Percentiles rank a stretch among this genome's conserved stretches.
These are phyloP conservation scores for Drosophila mauritiana DNA, from an alignment of 1,140 invertebrate genomes.

Conservation along the genomic window DNA sequence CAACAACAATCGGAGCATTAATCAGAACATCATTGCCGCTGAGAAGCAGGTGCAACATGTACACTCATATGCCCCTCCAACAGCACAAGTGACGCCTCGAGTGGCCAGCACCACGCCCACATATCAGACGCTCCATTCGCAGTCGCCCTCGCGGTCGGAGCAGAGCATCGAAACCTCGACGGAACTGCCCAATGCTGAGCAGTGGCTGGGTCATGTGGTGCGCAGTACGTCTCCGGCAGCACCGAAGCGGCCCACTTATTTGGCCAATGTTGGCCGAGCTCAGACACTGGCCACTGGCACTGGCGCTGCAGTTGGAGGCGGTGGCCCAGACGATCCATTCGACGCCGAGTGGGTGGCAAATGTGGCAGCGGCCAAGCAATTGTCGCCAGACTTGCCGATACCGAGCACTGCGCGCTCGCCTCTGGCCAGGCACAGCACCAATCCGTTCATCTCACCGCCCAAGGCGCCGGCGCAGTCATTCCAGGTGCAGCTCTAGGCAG, in stretches of 20 bases:
- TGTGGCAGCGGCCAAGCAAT: slow-evolving; percentile 75
- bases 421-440: slow-evolving; percentile 84
- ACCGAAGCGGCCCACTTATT: slow-evolving; percentile 86
- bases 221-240: slow-evolving; percentile 85
- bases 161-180: slow-evolving; percentile 20
- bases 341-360: slow-evolving; percentile 93
- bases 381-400: slow-evolving; percentile 73
- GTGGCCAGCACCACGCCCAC: slow-evolving; percentile 64
- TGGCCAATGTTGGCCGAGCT: slow-evolving; percentile 87
- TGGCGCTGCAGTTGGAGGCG: slow-evolving; percentile 45
- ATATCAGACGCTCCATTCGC: slow-evolving; percentile 53
- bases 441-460: slow-evolving; percentile 86
- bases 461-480: slow-evolving; percentile 87
- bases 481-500: slow-evolving; percentile 88
- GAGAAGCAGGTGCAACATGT: slow-evolving; percentile 74
- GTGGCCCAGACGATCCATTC: slow-evolving; percentile 89
- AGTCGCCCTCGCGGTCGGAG: slow-evolving; percentile 58
- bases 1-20: slow-evolving; percentile 86
- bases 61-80: slow-evolving; percentile 46
- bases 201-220: slow-evolving; percentile 91
- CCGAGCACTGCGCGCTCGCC: slow-evolving; percentile 46
- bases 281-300: slow-evolving; percentile 86
- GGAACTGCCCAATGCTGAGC: slow-evolving; percentile 89
- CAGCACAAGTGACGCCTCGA: slow-evolving; percentile 37
- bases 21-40: slow-evolving; percentile 85